Evolutionary conservation across 2,113 vertebrate species (phyloP).

Genomic region (Struthio camelus): DNA sequence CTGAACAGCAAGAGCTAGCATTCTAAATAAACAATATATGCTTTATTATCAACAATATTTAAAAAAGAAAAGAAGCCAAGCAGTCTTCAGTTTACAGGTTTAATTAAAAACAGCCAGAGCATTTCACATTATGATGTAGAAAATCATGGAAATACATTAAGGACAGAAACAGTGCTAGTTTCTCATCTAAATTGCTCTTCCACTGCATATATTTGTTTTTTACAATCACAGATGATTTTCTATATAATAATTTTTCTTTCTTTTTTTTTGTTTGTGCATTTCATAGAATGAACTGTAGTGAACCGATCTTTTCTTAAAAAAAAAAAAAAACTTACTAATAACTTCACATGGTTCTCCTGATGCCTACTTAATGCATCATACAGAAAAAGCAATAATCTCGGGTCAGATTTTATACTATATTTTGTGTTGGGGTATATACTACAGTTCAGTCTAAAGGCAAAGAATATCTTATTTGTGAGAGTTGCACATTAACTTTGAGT

Average conservation of each 20-base stretch:
- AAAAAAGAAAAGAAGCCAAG: neutral
- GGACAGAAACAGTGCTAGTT: neutral
- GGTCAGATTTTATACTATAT: neutral
- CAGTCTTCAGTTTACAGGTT: neutral
- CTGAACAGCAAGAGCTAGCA: neutral
- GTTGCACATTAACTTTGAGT: neutral
- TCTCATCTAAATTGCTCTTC: neutral
- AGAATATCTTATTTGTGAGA: neutral
- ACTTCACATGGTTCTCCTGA: neutral
- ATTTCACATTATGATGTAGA: neutral
- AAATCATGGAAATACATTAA: constrained; percentile 20
- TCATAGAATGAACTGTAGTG: neutral
- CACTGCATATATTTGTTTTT: neutral
- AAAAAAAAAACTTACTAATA: neutral
- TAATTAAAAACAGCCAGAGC: constrained; percentile 29
- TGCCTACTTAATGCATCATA: neutral
- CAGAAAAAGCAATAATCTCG: neutral
- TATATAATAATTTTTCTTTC: neutral
- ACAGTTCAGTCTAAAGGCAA: neutral
- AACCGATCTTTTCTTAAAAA: neutral
- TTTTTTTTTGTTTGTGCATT: neutral
- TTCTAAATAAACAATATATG: neutral
- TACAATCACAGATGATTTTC: neutral
- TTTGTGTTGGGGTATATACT: neutral
- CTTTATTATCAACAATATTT: neutral